Evolutionary conservation across 2,797 vertebrate species (phyloP), one percentile per base, ranked within the genome.

Genomic region (Myotis planiceps): DNA sequence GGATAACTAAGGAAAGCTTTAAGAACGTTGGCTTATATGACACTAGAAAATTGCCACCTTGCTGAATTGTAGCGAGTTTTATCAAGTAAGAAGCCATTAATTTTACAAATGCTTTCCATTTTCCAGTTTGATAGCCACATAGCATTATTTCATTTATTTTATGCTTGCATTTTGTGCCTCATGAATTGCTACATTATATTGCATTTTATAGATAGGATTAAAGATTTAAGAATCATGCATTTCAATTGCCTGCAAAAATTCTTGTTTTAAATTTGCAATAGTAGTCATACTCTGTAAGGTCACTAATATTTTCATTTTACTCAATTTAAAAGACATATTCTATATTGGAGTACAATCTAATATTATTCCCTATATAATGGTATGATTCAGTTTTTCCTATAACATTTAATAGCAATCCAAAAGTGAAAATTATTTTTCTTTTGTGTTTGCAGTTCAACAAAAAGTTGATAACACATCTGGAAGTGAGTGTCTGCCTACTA

Each of bases 221-320:
- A 89, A 34, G 68, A 93, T 83, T 85, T 83, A 96, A 89, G 49
- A 83, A 42, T 37, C 63, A 69, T 27, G 3, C 9, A 74, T 85
- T 80, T 94, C 37, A 83, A 86, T 0, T 76, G 16, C 49, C 80
- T 91, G 25, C 8, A 92, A 80, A 95, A 72, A 65, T 69, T 78
- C 74, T 85, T 79, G 18, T 88, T 90, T 85, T 53, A 89, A 95
- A 93, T 66, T 80, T 86, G 7, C 25, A 39, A 47, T 34, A 49
- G n/a, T 39, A 76, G 3, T 74, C 32, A 80, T 16, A 47, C 9
- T 2, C 55, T 75, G 32, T 9, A 58, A 93, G 88, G 53, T 82
- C 81, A 72, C 14, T 51, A 72, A 87, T 29, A 90, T 63, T 95
- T 97, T 93, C 68, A 94, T 65, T 96, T 82, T 68, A 88, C 89